Conservation (phyloP, 53 echinoderm and acorn worm genomes). For the Temnopleurus reevesii region DNA sequence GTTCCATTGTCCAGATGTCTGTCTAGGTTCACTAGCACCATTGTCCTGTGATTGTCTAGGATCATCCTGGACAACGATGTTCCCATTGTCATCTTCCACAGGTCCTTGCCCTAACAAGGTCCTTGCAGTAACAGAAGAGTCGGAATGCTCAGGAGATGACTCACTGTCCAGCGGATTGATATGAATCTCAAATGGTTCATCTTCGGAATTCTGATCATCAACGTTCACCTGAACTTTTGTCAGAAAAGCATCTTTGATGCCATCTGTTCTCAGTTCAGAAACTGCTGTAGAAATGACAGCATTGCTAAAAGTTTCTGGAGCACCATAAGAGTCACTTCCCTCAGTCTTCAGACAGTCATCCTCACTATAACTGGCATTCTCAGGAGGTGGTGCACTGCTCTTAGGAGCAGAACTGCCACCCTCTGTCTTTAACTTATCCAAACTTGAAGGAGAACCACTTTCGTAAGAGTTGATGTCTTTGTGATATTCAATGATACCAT, state of each 20-base stretch:
- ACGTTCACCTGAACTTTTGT: slow-evolving; percentile 12
- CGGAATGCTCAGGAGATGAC: slow-evolving; percentile 57
- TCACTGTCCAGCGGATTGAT: slow-evolving; percentile 58
- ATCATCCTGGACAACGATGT: neutral
- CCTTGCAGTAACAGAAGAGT: slow-evolving; percentile 23
- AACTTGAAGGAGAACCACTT: neutral
- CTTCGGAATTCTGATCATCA: neutral
- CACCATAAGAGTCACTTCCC: neutral
- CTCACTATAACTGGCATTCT: neutral
- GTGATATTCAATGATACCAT: neutral
- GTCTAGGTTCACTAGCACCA: neutral
- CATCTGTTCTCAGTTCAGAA: slow-evolving; percentile 13
- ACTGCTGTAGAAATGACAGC: slow-evolving; percentile 16
- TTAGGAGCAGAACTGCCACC: neutral
- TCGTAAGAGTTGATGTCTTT: neutral
- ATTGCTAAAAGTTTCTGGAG: neutral
- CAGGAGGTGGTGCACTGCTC: neutral
- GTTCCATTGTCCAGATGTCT: neutral
- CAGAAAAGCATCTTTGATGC: neutral
- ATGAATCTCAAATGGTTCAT: slow-evolving; percentile 58
- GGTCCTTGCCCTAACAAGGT: neutral
- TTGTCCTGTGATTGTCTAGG: neutral
- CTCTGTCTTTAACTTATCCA: neutral
- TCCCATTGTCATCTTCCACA: slow-evolving; percentile 19
- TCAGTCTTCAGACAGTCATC: neutral